phyloP scores from a whole-genome alignment of 1,140 invertebrate genomes.

The Cyclina sinensis region DNA sequence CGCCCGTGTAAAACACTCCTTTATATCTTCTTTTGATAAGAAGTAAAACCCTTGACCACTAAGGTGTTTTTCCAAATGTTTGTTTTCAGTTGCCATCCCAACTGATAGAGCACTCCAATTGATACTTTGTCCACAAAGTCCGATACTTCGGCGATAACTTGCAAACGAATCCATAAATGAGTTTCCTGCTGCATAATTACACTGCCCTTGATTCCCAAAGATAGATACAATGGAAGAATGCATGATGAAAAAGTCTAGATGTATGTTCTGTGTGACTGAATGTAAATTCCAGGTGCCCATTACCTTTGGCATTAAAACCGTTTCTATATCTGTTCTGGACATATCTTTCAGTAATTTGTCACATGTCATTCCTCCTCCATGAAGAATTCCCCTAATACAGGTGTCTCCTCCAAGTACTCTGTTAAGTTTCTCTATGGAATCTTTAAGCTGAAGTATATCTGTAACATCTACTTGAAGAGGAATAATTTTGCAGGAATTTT shows the following conservation, averaged over 20 bases:
- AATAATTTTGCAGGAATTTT: conserved; percentile 57
- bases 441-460: neutral
- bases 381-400: conserved; percentile 75
- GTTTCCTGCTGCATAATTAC: conserved; percentile 75
- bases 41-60: conserved; percentile 64
- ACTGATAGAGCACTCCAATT: conserved; percentile 74
- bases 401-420: neutral
- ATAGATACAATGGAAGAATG: conserved; percentile 74
- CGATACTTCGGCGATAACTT: conserved; percentile 62
- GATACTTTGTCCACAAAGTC: conserved; percentile 70
- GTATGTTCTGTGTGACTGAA: conserved; percentile 61
- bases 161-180: conserved; percentile 75
- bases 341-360: conserved; percentile 69
- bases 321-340: conserved; percentile 68
- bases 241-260: conserved; percentile 76
- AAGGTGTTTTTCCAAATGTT: conserved; percentile 31
- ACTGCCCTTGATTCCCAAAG: conserved; percentile 74
- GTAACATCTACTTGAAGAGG: conserved; percentile 72
- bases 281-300: conserved; percentile 80
- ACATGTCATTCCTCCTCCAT: conserved; percentile 75
- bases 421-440: neutral
- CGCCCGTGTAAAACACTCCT: conserved; percentile 52
- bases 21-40: conserved; percentile 63
- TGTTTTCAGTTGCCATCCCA: conserved; percentile 63
- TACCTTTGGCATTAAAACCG: conserved; percentile 75